Evolutionary conservation across 2,888 invertebrate genomes (phyloP), one percentile per base, ranked within the genome.

Genomic region (Neoitamus cyanurus): DNA sequence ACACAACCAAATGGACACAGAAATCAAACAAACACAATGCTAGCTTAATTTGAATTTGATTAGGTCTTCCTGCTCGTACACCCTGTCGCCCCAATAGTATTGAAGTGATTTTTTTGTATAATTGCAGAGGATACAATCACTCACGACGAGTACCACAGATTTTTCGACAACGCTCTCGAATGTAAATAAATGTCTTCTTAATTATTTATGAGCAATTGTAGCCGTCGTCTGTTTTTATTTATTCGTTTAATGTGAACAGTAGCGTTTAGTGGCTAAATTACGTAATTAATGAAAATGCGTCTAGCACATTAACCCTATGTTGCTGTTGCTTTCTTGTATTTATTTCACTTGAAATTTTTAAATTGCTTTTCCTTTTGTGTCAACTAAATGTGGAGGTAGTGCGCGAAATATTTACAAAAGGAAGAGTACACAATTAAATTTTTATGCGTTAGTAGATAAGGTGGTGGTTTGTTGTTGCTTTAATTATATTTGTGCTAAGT

Each of bases 81-180:
- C 2, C 1, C 30, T 31, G 28, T 31, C 25, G n/a, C 11, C 6
- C 70, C 15, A 20, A 34, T 70, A 70, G 70, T 70, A 70, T 70
- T 70, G n/a, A 34, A 84, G 84, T 82, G 31, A 83, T 37, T 83
- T 83, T 75, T 83, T 78, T 78, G 42, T 83, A 83, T 78, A 72
- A 85, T 83, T 85, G 85, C 88, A 88, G 89, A 89, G 88, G 88
- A 90, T 87, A 88, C 89, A 87, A 70, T 94, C 90, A 94, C 95
- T 84, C 94, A 94, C 91, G 94, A 95, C 92, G 96, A 96, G 92
- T 95, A 95, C 92, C 95, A 95, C 90, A 94, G 94, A 91, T 95
- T 95, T 92, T 95, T 94, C 92, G 95, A 95, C 92, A 93, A 94
- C 90, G 94, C 95, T 90, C 93, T 96, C 88, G 96, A 96, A 94